phyloP scores from a whole-genome alignment of 1,140 invertebrate genomes.

The Macrocentrus cingulum region DNA sequence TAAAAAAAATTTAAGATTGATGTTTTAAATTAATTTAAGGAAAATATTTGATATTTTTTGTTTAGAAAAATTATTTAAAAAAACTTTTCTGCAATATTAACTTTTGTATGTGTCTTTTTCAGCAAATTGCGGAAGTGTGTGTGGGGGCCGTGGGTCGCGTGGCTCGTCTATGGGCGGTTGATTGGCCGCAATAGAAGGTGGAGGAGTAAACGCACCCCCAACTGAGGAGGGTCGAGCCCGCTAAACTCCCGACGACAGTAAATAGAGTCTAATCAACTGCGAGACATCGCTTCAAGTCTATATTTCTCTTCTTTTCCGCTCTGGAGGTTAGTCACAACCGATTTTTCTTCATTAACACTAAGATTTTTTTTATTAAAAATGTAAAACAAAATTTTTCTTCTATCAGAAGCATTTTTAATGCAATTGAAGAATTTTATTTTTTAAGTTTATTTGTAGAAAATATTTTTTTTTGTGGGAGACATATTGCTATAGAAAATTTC shows the following conservation, averaged over 20 bases:
- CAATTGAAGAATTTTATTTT: too few species aligned
- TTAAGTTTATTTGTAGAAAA: too few species aligned
- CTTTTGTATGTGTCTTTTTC: background rate
- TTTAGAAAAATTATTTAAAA: too few species aligned
- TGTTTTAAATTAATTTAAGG: too few species aligned
- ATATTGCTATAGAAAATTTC: too few species aligned
- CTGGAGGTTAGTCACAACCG: background rate
- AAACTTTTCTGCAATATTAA: too few species aligned
- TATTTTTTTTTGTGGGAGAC: too few species aligned
- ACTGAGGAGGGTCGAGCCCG: slow-evolving; percentile 9
- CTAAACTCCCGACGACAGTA: slow-evolving; percentile 21
- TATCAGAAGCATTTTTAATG: too few species aligned
- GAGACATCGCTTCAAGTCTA: slow-evolving; percentile 14
- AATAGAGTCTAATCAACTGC: slow-evolving; percentile 25
- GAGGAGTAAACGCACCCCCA: slow-evolving; percentile 7
- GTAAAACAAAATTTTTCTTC: too few species aligned
- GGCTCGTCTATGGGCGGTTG: slow-evolving; percentile 11
- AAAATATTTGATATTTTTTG: too few species aligned
- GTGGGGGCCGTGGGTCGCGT: slow-evolving; percentile 3
- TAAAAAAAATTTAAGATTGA: too few species aligned
- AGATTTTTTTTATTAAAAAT: background rate
- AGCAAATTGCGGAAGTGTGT: background rate
- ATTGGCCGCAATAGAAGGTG: slow-evolving; percentile 20
- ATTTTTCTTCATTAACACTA: slow-evolving; percentile 7
- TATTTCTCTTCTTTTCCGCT: slow-evolving; percentile 1